Evolutionary conservation across 1,140 invertebrate species (phyloP), one percentile per base, ranked within the genome.

Genomic region (Apocrypta bakeri): DNA sequence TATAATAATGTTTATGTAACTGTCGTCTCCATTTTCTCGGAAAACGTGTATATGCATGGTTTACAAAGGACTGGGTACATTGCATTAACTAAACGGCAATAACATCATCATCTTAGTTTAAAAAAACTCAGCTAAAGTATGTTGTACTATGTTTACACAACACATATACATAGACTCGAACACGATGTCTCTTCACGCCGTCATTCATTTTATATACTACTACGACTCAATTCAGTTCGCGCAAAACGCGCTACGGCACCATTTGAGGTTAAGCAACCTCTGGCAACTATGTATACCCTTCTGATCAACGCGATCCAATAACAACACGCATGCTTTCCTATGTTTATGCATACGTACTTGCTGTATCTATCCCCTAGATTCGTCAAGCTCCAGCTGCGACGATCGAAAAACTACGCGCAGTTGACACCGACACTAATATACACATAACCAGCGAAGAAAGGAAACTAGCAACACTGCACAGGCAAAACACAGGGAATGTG

Each of bases 1-100:
- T 56, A 56, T 56, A 56, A 56, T 56, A n/a, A 56, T 56, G 48
- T 56, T 56, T 56, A 56, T 56, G 48, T 56, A 56, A 56, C 21
- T n/a, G 7, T 56, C 48, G 48, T 56, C 48, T 56, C 48, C 21
- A 17, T 21, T 56, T 56, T 56, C 48, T 56, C 17, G 48, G 48
- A 1, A 56, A 56, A 56, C 9, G 9, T 37, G 9, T 37, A 37
- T 37, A 37, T 2, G 33, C 33, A 9, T 37, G 9, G 2, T 9
- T 21, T 21, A 56, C 21, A 17, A 11, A 14, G 42, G 42, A 4
- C 48, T 21, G 2, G 0, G 48, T 37, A 37, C 33, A 9, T 9
- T 37, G 33, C 9, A 37, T 37, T 37, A 9, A 9, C 42, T 48
- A 48, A 48, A 48, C 42, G 14, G 17, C 42, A 48, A 48, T 48